Conservation (phyloP, 2,797 vertebrate species). For the Knipowitschia caucasica region DNA sequence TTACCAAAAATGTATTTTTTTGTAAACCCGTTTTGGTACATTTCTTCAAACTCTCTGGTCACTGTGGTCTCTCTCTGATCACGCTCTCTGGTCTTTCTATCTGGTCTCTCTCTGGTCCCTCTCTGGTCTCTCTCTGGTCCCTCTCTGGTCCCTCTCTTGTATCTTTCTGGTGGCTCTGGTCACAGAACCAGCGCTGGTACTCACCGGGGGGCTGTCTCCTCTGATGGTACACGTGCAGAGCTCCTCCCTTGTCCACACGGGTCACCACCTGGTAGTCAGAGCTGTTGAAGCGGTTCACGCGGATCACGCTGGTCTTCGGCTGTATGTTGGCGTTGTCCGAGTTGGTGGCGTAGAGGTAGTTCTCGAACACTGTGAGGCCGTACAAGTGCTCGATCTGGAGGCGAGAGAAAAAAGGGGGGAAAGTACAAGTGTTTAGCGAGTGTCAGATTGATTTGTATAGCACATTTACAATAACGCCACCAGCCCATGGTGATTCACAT, state of each 20-base stretch:
- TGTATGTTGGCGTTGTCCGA: conserved; percentile 92
- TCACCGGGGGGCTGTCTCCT: conserved; percentile 91
- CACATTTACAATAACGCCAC: too few species aligned
- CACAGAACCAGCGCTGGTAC: background rate
- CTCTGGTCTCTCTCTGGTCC: too few species aligned
- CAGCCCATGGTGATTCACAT: too few species aligned
- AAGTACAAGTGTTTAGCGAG: background rate
- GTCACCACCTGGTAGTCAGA: conserved; percentile 94
- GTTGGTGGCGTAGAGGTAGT: conserved; percentile 96
- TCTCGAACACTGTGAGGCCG: conserved; percentile 93
- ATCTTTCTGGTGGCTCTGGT: too few species aligned
- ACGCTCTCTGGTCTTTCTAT: too few species aligned
- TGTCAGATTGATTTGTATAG: background rate
- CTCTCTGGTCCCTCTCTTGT: too few species aligned
- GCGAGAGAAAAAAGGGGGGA: too few species aligned
- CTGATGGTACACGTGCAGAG: conserved; percentile 94
- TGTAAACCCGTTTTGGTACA: too few species aligned
- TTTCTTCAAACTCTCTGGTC: too few species aligned
- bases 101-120: too few species aligned
- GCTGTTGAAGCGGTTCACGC: conserved; percentile 95
- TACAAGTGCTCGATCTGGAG: conserved; percentile 93
- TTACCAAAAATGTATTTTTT: too few species aligned
- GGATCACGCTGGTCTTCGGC: conserved; percentile 95
- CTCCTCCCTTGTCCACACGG: conserved; percentile 92
- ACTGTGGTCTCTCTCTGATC: too few species aligned